A percentile compares a stretch with the other conserved stretches of the same genome.
Evolutionary conservation across 2,113 vertebrate genomes (phyloP).

Genomic region (zebrafish (Danio rerio)): DNA sequence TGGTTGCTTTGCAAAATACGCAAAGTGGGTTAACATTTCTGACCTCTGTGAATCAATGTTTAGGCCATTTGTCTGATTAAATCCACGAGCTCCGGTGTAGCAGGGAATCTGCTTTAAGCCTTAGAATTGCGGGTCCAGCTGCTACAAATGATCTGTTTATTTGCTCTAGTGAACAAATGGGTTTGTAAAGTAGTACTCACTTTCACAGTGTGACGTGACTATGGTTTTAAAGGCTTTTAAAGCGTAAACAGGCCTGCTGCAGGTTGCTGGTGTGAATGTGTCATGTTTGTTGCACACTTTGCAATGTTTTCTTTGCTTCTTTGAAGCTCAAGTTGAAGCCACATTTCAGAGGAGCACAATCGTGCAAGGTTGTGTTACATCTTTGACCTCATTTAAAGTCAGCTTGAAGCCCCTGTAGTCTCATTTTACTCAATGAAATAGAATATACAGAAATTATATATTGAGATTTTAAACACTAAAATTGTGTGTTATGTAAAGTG

Average conservation of each 20-base stretch:
- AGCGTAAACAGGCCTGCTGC: not conserved
- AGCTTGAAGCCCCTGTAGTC: not conserved
- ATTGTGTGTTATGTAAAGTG: not conserved
- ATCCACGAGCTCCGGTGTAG: not conserved
- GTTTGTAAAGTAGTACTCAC: slow-evolving; percentile 2
- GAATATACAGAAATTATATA: not conserved
- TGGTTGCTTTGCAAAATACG: slow-evolving; percentile 13
- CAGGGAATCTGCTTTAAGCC: slow-evolving; percentile 34
- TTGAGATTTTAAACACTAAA: not conserved
- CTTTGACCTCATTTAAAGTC: slow-evolving; percentile 1
- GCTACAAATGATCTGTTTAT: slow-evolving; percentile 9
- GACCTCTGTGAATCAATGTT: slow-evolving; percentile 30
- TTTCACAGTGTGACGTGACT: not conserved
- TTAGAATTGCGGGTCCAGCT: slow-evolving; percentile 12
- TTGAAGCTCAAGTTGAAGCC: slow-evolving; percentile 27
- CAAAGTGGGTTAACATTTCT: slow-evolving; percentile 22
- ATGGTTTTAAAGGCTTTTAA: slow-evolving; percentile 41
- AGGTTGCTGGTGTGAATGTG: not conserved
- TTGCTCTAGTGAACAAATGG: slow-evolving; percentile 23
- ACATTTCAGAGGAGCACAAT: not conserved
- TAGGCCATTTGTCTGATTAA: slow-evolving; percentile 44
- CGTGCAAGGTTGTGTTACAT: not conserved
- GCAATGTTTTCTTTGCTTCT: not conserved
- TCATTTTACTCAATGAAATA: not conserved
- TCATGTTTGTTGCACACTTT: slow-evolving; percentile 37